phyloP scores from a whole-genome alignment of 2,888 invertebrate species.

The Conops quadrifasciatus region DNA sequence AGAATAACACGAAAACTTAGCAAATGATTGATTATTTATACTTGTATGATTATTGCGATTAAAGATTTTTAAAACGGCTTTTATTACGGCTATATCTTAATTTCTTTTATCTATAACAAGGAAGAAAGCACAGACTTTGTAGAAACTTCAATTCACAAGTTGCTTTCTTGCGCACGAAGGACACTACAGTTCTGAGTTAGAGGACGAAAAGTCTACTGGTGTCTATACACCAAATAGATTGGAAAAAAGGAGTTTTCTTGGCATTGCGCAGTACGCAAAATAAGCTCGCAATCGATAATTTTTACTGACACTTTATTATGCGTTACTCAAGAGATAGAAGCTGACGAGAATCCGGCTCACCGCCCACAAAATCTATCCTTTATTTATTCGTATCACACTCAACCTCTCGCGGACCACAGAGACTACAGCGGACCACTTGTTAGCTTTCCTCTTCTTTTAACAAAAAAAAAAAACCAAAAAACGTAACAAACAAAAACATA shows the following conservation, averaged over 20 bases:
- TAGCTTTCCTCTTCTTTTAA: too few species aligned
- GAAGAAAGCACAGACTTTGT: conserved; percentile 11
- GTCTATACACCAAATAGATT: conserved; percentile 24
- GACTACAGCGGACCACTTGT: conserved; percentile 30
- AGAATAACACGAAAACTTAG: background rate
- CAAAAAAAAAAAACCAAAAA: too few species aligned
- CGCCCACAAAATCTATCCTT: background rate
- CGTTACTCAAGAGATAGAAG: conserved; percentile 16
- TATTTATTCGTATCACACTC: too few species aligned
- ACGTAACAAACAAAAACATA: conserved; percentile 27
- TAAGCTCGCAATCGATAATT: conserved; percentile 25
- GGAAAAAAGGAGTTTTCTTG: conserved; percentile 14
- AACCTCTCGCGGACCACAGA: background rate
- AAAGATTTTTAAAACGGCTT: background rate
- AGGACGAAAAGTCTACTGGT: background rate
- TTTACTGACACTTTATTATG: conserved; percentile 9
- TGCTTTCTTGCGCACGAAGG: conserved; percentile 24
- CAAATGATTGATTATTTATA: too few species aligned
- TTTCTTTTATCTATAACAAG: background rate
- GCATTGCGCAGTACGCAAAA: conserved; percentile 18
- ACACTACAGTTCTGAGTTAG: conserved; percentile 19
- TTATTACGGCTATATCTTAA: background rate
- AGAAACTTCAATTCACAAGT: background rate
- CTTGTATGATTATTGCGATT: too few species aligned
- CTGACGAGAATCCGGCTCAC: background rate